Evolutionary conservation across 2,888 invertebrate species (phyloP).

Genomic region (Tenthredo notha): DNA sequence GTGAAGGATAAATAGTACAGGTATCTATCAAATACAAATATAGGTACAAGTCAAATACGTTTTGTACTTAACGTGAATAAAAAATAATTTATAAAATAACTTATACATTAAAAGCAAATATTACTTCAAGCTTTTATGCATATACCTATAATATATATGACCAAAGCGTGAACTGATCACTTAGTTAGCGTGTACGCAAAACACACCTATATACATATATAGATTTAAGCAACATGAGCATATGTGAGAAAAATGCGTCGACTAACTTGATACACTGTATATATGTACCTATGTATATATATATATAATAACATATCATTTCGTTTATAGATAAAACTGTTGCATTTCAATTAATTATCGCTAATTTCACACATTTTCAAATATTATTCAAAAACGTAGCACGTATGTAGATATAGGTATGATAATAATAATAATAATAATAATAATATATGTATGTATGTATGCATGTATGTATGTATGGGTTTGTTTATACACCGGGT

Average conservation of each 20-base stretch:
- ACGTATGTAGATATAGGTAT: neutral
- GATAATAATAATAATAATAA: neutral
- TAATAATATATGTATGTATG: too few relatives aligned
- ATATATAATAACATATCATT: conserved; percentile 14
- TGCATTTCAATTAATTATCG: conserved; percentile 11
- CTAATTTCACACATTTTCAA: conserved; percentile 6
- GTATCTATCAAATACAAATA: neutral
- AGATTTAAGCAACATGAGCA: conserved; percentile 17
- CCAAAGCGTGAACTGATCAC: conserved; percentile 1
- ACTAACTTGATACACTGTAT: conserved; percentile 21
- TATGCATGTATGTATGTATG: neutral
- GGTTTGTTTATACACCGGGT: neutral
- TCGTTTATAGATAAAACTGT: neutral
- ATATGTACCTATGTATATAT: neutral
- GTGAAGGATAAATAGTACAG: neutral
- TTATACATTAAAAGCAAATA: neutral
- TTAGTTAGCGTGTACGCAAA: conserved; percentile 1
- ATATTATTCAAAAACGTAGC: conserved; percentile 14
- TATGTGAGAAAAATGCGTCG: neutral
- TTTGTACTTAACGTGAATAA: conserved; percentile 7
- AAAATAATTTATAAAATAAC: conserved; percentile 1
- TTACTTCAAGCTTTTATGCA: conserved; percentile 4
- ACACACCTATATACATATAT: neutral
- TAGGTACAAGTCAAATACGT: conserved; percentile 2
- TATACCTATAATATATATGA: neutral